Evolutionary conservation across 2,888 invertebrate genomes (phyloP), one percentile per base, ranked within the genome.

Genomic region (Silvanus unidentatus): DNA sequence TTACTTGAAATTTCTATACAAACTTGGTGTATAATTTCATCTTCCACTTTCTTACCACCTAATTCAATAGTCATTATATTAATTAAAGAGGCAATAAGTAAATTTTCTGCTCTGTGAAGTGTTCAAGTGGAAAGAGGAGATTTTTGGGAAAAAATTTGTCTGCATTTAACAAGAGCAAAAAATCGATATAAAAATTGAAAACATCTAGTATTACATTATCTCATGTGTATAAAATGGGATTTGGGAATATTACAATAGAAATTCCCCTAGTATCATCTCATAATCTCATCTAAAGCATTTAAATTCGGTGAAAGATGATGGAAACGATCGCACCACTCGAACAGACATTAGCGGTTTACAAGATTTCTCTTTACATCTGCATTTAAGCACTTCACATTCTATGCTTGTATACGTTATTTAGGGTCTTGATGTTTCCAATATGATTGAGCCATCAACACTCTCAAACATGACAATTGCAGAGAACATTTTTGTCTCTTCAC

Each of bases 251-350:
- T 32, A 32, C 32, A 32, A 32, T 32, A 12, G 32, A 32, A 12
- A 32, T 32, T 32, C 32, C 32, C 32, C 32, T 32, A 32, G 32
- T 32, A 32, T 32, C 32, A 32, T 32, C 32, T 32, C 32, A 32
- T 32, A n/a, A 32, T 32, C 32, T 32, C 5, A 32, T 32, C 32
- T 12, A 32, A 32, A 32, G 32, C 32, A 32, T n/a, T 32, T 32
- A 32, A 12, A 32, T 12, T 32, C 32, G n/a, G 32, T 37, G 37
- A 37, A 37, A 37, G 37, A 37, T 37, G 37, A 37, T 37, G 37
- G 51, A 51, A 44, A 47, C 49, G 52, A 52, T 52, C 52, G 47
- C 43, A 44, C 48, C 49, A 52, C 52, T 52, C 39, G 45, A 52
- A 48, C 48, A 52, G 44, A 47, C 52, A 52, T 49, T 50, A 52